These are phyloP conservation scores for Channa maculata DNA, from an alignment of 2,113 vertebrate species.

Conservation along the genomic window DNA sequence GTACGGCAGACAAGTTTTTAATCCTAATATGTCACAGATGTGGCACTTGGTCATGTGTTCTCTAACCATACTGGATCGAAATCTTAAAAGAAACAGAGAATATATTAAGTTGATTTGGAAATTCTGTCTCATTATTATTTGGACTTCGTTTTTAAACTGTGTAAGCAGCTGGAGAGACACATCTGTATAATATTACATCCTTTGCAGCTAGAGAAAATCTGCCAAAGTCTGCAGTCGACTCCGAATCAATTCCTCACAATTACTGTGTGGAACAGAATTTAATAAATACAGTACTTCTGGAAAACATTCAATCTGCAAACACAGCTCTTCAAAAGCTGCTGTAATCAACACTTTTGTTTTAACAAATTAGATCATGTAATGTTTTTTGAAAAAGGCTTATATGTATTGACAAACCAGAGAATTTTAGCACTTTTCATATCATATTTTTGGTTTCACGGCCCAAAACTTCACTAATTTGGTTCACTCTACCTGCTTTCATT, in stretches of 20 bases:
- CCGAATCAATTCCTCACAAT: conserved; percentile 19
- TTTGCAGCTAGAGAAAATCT: background rate
- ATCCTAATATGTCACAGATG: conserved; percentile 38
- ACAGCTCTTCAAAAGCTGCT: too few relatives aligned
- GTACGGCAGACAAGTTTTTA: background rate
- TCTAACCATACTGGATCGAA: conserved; percentile 13
- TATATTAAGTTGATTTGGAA: conserved; percentile 5
- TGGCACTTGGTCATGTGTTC: conserved; percentile 6
- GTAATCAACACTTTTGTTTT: too few relatives aligned
- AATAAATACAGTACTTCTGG: conserved; percentile 42
- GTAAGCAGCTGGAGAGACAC: conserved; percentile 36
- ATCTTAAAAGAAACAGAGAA: conserved; percentile 21
- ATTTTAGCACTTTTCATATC: background rate
- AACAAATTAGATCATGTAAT: too few relatives aligned
- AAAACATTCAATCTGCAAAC: conserved; percentile 20
- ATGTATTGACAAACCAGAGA: background rate
- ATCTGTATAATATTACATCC: conserved; percentile 49
- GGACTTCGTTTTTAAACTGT: conserved; percentile 11
- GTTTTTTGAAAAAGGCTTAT: background rate
- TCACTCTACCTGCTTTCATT: background rate
- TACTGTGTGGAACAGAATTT: conserved; percentile 10
- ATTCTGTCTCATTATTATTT: conserved; percentile 7
- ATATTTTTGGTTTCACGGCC: background rate
- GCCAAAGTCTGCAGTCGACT: conserved; percentile 33
- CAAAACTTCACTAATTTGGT: background rate